A percentile compares a stretch with the other conserved stretches of the same genome.
Conservation (phyloP, 2,888 invertebrate species). For the Cantharis lateralis region DNA sequence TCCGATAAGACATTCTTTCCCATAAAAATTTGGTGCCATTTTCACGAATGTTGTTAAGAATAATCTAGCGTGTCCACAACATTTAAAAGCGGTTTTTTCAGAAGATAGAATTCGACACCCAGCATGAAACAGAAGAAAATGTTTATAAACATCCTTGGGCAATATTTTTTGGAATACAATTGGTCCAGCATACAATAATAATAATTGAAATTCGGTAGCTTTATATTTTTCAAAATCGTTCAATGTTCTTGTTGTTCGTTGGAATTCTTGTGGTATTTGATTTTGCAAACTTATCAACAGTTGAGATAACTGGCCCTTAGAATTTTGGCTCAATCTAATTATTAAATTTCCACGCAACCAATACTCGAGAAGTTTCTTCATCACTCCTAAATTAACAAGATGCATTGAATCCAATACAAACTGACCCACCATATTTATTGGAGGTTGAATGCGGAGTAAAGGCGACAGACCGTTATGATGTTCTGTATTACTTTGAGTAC, state of each 20-base stretch:
- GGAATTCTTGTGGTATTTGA: not conserved
- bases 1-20: not conserved
- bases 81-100: not conserved
- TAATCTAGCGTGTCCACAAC: not conserved
- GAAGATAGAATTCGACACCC: not conserved
- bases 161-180: not conserved
- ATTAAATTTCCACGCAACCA: constrained; percentile 1
- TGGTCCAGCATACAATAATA: not conserved
- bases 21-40: not conserved
- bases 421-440: constrained; percentile 2
- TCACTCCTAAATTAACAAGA: constrained; percentile 10
- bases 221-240: not conserved
- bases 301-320: not conserved
- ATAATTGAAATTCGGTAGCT: not conserved
- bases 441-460: not conserved
- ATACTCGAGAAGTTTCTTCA: constrained; percentile 13
- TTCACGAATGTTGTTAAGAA: not conserved
- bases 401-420: constrained; percentile 23
- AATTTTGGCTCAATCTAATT: not conserved
- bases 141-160: not conserved
- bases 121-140: not conserved
- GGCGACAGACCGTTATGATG: not conserved
- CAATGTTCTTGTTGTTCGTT: not conserved
- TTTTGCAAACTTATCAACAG: not conserved
- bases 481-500: not conserved